Evolutionary conservation across 2,888 invertebrate genomes (phyloP), one percentile per base, ranked within the genome.

Genomic region (Andrena camellia): DNA sequence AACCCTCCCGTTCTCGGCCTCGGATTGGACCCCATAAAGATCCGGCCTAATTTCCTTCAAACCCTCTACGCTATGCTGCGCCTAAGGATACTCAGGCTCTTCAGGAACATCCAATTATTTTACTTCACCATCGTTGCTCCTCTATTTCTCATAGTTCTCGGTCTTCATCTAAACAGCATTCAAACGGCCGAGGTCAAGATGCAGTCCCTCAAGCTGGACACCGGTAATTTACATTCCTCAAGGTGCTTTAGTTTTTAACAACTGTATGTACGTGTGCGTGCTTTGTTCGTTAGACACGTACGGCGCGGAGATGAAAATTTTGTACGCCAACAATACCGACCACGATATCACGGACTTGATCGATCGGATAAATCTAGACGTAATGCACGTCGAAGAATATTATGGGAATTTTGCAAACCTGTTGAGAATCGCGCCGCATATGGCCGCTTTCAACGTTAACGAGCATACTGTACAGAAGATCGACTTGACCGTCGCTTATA

Each of bases 101-200:
- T 96, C 83, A 94, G 97, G 35, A 97, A 96, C 90, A 95, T 96
- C 0, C 97, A 97, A 93, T 96, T 97, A 90, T 94, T 97, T 1
- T 97, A 97, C 89, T 96, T 97, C 88, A 96, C 97, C 95, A 96
- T 97, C 83, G 95, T 97, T 69, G 95, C 97, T 92, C 97, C 97
- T 0, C 95, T 97, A 3, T 95, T 95, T 62, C 95, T 97, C 78
- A 96, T 97, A 74, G 96, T 96, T 0, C 93, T 96, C 20, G 97
- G 97, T 8, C 95, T 97, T 26, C 96, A 96, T 91, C 94, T 96
- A 83, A 95, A 95, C 87, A 95, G 95, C 82, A 95, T 96, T 33
- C 96, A 97, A 90, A 96, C 95, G 10, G 95, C 96, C 50, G 95
- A 96, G 88, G 95, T 96, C 78, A 95, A 95, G 68, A 96, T 96